Conservation (phyloP, 2,888 invertebrate genomes). For the Nyleta sp. region DNA sequence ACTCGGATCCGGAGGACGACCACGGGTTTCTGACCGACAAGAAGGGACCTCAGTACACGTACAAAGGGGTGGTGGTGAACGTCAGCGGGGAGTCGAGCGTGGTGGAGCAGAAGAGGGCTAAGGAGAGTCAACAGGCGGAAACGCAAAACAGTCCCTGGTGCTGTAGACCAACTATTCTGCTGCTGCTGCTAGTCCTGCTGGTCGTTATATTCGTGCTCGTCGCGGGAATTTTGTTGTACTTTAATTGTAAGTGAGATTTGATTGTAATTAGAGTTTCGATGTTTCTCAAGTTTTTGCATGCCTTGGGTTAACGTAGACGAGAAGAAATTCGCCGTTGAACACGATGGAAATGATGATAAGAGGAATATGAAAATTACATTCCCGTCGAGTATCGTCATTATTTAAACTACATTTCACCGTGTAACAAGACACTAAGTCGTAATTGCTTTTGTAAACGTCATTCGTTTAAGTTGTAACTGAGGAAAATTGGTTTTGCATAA, state of each 20-base stretch:
- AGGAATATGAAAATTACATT: slow-evolving; percentile 8
- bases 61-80: slow-evolving; percentile 81
- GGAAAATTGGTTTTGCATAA: slow-evolving; percentile 41
- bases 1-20: slow-evolving; percentile 81
- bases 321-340: too few species aligned
- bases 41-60: slow-evolving; percentile 78
- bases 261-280: too few species aligned
- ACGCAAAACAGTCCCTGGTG: slow-evolving; percentile 84
- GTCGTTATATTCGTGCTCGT: slow-evolving; percentile 85
- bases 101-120: slow-evolving; percentile 78
- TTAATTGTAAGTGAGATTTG: slow-evolving; percentile 84
- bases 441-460: slow-evolving; percentile 40
- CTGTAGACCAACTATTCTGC: slow-evolving; percentile 84
- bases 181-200: slow-evolving; percentile 84
- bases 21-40: slow-evolving; percentile 79
- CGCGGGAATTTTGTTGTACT: slow-evolving; percentile 85
- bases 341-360: not conserved
- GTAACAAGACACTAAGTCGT: slow-evolving; percentile 14
- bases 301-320: too few species aligned
- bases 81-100: slow-evolving; percentile 80
- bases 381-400: not conserved
- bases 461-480: slow-evolving; percentile 33
- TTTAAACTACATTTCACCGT: slow-evolving; percentile 3
- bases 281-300: too few species aligned
- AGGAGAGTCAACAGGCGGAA: slow-evolving; percentile 78